Base-by-base conservation (phyloP, 2,797 vertebrate genomes). In the Cuniculus paca region DNA sequence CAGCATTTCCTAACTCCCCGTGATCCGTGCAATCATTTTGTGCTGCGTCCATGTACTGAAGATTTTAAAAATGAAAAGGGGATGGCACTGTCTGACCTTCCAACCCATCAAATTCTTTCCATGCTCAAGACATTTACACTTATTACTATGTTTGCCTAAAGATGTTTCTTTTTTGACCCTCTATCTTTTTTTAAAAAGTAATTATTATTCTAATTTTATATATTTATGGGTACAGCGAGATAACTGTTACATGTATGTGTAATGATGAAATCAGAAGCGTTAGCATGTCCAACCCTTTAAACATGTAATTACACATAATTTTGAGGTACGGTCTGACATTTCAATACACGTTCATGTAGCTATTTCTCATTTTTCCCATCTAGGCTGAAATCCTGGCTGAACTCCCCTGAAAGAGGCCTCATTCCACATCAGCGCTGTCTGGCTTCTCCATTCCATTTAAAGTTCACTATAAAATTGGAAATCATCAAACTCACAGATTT, bases 381-480 rank as follows among this genome's bases (percentile, higher is more conserved):
- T 87, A 39, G 90, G 60, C 12, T 61, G 50, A 86, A 95, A 85
- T 50, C 42, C 39, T n/a, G 68, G 12, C 36, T 48, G 45, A n/a
- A 28, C 48, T 79, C 31, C 89, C 60, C 26, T 42, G 24, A 50
- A 75, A 48, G 22, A 78, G 9, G 13, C 34, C 36, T 7, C 36
- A 14, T 0, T 5, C 58, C 24, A 2, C 6, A 16, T 34, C 50
- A 48, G 12, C 13, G 39, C 34, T 45, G 24, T 65, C 39, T 63
- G 81, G n/a, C 60, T 26, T 58, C 56, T 56, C 17, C 31, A 54
- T 48, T 48, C 13, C 52, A 52, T 61, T 92, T 77, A 34, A 93
- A 90, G 92, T 92, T 75, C 39, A 95, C 92, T 34, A 7, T 50
- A 84, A 56, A 54, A 63, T 82, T 82, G 80, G 58, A 92, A 85